Conservation (phyloP, 2,113 vertebrate genomes). For the Gymnogyps californianus region DNA sequence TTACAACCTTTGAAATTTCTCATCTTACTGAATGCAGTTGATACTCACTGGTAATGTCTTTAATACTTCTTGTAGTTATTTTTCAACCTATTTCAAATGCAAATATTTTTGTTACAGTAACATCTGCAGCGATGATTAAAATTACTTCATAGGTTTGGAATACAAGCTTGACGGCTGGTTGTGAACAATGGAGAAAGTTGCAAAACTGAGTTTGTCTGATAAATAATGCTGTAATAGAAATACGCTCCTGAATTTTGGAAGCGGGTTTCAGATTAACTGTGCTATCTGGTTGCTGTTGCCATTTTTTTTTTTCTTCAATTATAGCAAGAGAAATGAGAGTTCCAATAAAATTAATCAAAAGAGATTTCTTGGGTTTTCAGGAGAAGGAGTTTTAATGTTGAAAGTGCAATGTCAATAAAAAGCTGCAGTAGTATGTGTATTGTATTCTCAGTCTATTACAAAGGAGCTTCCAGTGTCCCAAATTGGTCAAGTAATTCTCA, state of each 20-base stretch:
- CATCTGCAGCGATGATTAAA: neutral
- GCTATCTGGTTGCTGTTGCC: neutral
- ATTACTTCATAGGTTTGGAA: neutral
- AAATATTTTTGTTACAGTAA: neutral
- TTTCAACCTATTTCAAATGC: neutral
- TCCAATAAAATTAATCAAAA: neutral
- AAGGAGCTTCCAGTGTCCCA: neutral
- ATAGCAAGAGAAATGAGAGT: neutral
- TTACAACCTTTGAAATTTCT: slow-evolving; percentile 10
- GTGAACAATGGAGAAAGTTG: neutral
- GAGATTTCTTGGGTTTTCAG: neutral
- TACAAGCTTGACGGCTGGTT: neutral
- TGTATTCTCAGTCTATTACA: neutral
- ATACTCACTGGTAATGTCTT: neutral
- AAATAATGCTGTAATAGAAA: neutral
- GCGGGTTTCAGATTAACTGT: neutral
- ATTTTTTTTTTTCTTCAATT: neutral
- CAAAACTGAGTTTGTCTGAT: neutral
- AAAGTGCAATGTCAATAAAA: neutral
- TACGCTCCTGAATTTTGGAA: neutral
- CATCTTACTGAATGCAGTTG: neutral
- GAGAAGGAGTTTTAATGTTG: neutral
- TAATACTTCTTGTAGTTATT: neutral
- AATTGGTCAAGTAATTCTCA: neutral
- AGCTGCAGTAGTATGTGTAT: neutral